Evolutionary conservation across 2,888 invertebrate genomes (phyloP).

Genomic region (Liopterus haemorrhoidalis): DNA sequence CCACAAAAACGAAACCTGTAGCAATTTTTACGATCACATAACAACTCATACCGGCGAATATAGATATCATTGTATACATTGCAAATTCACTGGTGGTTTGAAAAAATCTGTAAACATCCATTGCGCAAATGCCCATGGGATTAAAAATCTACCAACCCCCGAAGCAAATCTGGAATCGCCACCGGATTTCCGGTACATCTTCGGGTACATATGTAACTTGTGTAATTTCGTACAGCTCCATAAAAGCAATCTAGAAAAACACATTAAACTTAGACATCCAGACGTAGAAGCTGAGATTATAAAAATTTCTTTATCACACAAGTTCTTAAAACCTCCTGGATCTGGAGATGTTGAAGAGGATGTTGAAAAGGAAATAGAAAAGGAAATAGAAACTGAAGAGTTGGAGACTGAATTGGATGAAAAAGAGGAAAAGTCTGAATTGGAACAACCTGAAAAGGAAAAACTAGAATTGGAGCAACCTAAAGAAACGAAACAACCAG

Average conservation of each 20-base stretch:
- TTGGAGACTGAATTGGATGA: conserved; percentile 2
- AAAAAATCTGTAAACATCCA: conserved; percentile 37
- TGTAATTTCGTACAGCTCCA: conserved; percentile 70
- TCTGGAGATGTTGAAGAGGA: conserved; percentile 1
- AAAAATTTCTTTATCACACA: conserved; percentile 43
- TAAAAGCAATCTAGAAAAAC: conserved; percentile 55
- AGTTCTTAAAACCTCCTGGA: conserved; percentile 15
- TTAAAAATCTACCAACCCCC: conserved; percentile 15
- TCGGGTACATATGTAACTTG: conserved; percentile 61
- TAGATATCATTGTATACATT: conserved; percentile 58
- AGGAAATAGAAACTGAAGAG: conserved; percentile 14
- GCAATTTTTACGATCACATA: conserved; percentile 65
- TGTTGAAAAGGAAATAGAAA: conserved; percentile 14
- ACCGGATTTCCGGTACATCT: conserved; percentile 35
- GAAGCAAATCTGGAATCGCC: conserved; percentile 25
- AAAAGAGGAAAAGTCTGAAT: conserved; percentile 14
- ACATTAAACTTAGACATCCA: conserved; percentile 54
- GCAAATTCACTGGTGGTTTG: conserved; percentile 42
- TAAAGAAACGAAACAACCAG: conserved; percentile 23
- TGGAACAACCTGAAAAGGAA: conserved; percentile 21
- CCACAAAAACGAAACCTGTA: conserved; percentile 30
- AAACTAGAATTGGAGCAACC: conserved; percentile 25
- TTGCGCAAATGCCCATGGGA: conserved; percentile 34
- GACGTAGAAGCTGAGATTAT: conserved; percentile 46
- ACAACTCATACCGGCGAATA: conserved; percentile 75